A percentile compares a stretch with the other conserved stretches of the same genome.
Conservation (phyloP, 1,140 invertebrate species). For the Nymphalis io region DNA sequence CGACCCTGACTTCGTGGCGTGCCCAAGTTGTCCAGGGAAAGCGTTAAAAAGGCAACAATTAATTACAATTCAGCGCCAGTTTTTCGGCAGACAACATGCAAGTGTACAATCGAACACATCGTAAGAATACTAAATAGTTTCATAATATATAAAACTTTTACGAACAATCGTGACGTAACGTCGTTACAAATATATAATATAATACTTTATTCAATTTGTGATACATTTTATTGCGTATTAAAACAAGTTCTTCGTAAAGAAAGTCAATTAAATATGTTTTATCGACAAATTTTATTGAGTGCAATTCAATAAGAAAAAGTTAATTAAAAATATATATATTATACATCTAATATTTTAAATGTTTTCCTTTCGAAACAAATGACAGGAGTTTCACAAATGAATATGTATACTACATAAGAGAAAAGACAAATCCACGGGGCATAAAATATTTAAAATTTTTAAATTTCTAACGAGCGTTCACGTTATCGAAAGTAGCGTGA, state of each 20-base stretch:
- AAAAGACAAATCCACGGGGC: constrained; percentile 5
- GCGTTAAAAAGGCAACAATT: constrained; percentile 80
- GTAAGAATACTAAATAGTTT: constrained; percentile 13
- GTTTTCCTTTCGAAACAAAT: constrained; percentile 4
- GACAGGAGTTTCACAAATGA: constrained; percentile 22
- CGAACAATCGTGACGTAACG: neutral
- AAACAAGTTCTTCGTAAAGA: no score
- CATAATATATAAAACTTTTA: neutral
- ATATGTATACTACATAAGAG: constrained; percentile 8
- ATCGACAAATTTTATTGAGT: neutral
- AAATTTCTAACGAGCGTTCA: constrained; percentile 17
- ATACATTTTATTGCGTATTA: no score
- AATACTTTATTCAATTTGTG: no score
- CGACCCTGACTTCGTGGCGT: constrained; percentile 83
- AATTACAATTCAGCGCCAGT: constrained; percentile 76
- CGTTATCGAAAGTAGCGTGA: constrained; percentile 19
- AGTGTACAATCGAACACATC: constrained; percentile 6
- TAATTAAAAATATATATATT: neutral
- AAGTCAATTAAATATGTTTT: no score
- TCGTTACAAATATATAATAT: no score
- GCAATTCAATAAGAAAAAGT: neutral
- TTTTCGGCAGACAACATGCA: constrained; percentile 34
- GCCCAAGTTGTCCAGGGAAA: constrained; percentile 67
- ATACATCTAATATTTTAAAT: neutral
- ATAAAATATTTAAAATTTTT: constrained; percentile 16